Conservation (phyloP, 2,797 vertebrate genomes). For the Sebastes taczanowskii region DNA sequence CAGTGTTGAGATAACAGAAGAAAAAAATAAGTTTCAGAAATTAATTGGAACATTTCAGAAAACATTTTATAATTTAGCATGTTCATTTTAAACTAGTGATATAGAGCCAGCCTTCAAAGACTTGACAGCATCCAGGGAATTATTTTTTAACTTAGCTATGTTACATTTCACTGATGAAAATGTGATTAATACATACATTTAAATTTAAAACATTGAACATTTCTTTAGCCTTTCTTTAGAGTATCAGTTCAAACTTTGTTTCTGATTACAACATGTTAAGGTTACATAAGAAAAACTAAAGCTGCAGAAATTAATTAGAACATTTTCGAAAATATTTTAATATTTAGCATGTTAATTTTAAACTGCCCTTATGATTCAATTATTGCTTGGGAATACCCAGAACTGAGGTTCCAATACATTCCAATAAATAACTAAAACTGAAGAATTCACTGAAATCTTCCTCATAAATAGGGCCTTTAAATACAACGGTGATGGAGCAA, state of each 20-base stretch:
- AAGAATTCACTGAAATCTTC: conserved; percentile 61
- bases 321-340: conserved; percentile 30
- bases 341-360: conserved; percentile 39
- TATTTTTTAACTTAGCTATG: background rate
- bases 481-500: conserved; percentile 59
- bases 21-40: background rate
- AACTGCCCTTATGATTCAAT: conserved; percentile 59
- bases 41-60: conserved; percentile 14
- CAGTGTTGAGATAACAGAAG: background rate
- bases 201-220: conserved; percentile 40
- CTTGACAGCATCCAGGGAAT: background rate
- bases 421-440: conserved; percentile 82
- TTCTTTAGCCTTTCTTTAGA: background rate
- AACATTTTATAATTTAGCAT: conserved; percentile 16
- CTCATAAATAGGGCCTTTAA: conserved; percentile 80
- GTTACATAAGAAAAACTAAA: conserved; percentile 29
- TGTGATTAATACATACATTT: conserved; percentile 47
- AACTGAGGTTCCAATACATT: conserved; percentile 43
- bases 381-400: conserved; percentile 35
- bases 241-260: background rate
- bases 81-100: background rate
- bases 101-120: background rate
- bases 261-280: conserved; percentile 23
- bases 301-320: conserved; percentile 35
- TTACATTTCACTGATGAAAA: conserved; percentile 24